Conservation (phyloP, 2,797 vertebrate genomes). For the Masticophis lateralis region DNA sequence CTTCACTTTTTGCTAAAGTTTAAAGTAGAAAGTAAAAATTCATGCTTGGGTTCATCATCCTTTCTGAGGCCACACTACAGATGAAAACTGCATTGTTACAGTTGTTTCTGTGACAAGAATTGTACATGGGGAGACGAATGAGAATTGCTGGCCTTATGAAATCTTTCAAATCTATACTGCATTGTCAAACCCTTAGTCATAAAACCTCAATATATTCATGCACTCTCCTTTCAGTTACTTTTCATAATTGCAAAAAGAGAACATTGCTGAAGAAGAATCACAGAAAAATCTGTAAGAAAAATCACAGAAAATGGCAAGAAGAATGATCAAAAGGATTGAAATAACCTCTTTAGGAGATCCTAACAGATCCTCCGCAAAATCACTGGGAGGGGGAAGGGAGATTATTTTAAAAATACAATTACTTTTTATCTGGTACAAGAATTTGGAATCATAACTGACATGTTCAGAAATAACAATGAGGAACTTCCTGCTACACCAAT, state of each 20-base stretch:
- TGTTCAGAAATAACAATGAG: not conserved
- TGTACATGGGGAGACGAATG: not conserved
- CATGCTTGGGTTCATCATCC: not conserved
- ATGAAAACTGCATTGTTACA: too few species aligned
- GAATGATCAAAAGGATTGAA: not conserved
- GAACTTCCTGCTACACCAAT: not conserved
- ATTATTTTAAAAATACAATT: not conserved
- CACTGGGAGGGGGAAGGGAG: too few species aligned
- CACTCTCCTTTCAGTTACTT: not conserved
- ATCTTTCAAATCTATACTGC: not conserved
- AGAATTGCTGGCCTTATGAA: not conserved
- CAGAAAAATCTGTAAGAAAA: not conserved
- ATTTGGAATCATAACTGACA: not conserved
- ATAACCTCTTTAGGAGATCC: not conserved
- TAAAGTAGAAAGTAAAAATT: not conserved
- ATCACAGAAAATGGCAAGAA: not conserved
- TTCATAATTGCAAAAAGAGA: not conserved
- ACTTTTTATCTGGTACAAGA: not conserved
- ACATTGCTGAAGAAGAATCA: not conserved
- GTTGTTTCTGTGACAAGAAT: not conserved
- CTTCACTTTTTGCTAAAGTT: not conserved
- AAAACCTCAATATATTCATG: not conserved
- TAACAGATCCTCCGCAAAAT: not conserved
- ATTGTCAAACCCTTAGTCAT: not conserved
- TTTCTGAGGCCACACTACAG: not conserved